Evolutionary conservation across 2,113 vertebrate genomes (phyloP), one percentile per base, ranked within the genome.

Genomic region (Pseudonaja textilis): DNA sequence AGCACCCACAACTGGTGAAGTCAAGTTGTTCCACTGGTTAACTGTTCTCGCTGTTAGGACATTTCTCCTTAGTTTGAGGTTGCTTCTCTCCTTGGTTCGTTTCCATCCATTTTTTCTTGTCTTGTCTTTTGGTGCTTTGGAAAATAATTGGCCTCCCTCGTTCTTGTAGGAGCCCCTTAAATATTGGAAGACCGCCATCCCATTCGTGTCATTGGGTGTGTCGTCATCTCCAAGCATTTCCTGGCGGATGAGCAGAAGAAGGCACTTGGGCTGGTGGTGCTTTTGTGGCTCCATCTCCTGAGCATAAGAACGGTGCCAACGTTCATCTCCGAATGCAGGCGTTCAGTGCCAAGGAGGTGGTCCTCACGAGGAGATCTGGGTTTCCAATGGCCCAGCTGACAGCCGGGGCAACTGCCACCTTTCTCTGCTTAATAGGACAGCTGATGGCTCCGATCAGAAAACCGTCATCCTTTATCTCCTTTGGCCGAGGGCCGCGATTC

Each of bases 401-500:
- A 95, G 81, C 93, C 89, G 16, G 22, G 42, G 12, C 74, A 94
- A 94, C 93, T 95, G 95, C 95, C 96, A 94, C 94, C 96, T 97
- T 96, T 95, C 96, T 95, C 93, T 94, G 54, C 92, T 95, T 94
- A 96, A 95, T 95, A 96, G 89, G 93, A 95, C 95, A 0, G 86
- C 96, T 95, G 95, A 56, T 93, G 89, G 12, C 6, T n/a, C 50
- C 14, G 23, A 88, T 26, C 34, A 74, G 45, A 74, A 74, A 69
- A 20, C 18, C 95, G 93, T 22, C 18, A 92, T 95, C 94, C 95
- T 0, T 22, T 25, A n/a, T 39, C 50, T 0, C 91, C 54, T 29
- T 42, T 26, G 86, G 94, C 93, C 96, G 96, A 96, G 96, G 96
- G 96, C 98, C 98, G 98, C 98, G 97, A 98, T 98, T 97, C 98